Percentiles rank a stretch among this genome's conserved stretches.
Conservation (phyloP, 92 coral and sea anemone genomes). For the Meandrina meandrites region DNA sequence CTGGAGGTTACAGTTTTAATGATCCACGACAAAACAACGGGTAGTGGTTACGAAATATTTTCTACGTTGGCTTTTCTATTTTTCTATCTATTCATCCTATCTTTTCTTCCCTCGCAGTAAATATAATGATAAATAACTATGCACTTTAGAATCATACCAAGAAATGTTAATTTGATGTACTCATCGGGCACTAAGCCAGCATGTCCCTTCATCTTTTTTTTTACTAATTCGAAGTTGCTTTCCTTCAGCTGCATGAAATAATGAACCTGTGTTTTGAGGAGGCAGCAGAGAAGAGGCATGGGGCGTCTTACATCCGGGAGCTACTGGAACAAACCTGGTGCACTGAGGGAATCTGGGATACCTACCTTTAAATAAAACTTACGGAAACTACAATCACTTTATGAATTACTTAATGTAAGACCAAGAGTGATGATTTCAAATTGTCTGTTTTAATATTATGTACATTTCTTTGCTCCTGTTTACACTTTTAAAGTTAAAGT, state of each 20-base stretch:
- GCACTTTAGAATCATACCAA: neutral
- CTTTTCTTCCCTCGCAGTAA: too few species aligned
- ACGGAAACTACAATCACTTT: neutral
- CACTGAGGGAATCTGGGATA: constrained; percentile 42
- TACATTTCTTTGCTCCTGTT: neutral
- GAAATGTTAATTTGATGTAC: too few species aligned
- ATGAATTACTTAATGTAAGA: neutral
- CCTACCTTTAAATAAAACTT: constrained; percentile 12
- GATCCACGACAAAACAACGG: too few species aligned
- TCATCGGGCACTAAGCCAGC: neutral
- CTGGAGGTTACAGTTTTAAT: too few species aligned
- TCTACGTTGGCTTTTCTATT: too few species aligned
- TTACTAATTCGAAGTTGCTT: constrained; percentile 1
- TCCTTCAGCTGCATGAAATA: constrained; percentile 40
- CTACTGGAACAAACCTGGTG: constrained; percentile 17
- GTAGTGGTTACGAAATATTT: too few species aligned
- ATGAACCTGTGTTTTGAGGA: constrained; percentile 38
- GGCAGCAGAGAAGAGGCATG: neutral
- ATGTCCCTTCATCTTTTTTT: too few species aligned
- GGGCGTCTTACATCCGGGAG: neutral
- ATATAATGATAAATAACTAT: too few species aligned
- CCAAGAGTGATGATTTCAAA: neutral
- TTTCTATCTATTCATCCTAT: neutral
- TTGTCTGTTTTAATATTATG: neutral
- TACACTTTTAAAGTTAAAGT: neutral